phyloP scores from a whole-genome alignment of 2,888 invertebrate genomes.

The Ethmia dodecea region DNA sequence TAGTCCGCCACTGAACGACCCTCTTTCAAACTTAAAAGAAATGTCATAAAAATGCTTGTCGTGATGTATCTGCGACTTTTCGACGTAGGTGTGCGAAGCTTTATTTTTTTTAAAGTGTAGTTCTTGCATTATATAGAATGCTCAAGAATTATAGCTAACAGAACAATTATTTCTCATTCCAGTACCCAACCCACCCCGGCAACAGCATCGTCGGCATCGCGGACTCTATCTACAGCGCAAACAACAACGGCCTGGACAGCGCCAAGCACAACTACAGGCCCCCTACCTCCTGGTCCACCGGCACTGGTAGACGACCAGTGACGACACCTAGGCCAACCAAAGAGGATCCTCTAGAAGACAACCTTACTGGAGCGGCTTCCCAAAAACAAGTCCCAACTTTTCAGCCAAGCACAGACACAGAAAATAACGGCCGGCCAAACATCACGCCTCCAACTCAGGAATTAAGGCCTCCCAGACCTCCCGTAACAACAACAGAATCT shows the following conservation, averaged over 20 bases:
- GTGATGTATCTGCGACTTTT: too few species aligned
- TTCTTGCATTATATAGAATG: too few species aligned
- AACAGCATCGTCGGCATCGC: constrained; percentile 61
- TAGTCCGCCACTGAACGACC: too few species aligned
- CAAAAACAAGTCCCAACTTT: constrained; percentile 40
- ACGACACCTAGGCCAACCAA: constrained; percentile 10
- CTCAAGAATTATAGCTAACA: too few species aligned
- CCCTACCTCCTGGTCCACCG: constrained; percentile 76
- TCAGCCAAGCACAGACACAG: constrained; percentile 25
- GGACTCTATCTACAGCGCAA: constrained; percentile 54
- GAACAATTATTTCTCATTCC: constrained; percentile 23
- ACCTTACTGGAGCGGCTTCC: constrained; percentile 37
- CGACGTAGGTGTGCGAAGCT: too few species aligned
- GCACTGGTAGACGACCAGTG: constrained; percentile 33
- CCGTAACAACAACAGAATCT: constrained; percentile 32
- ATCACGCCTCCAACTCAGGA: constrained; percentile 40
- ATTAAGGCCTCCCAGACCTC: constrained; percentile 39
- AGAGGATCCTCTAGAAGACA: constrained; percentile 18
- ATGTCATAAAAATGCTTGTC: too few species aligned
- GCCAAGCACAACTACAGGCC: constrained; percentile 69
- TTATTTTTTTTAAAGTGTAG: too few species aligned
- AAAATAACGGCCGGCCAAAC: constrained; percentile 15
- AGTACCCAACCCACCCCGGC: constrained; percentile 59
- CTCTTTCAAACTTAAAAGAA: too few species aligned
- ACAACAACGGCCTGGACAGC: constrained; percentile 56